Evolutionary conservation across 2,888 invertebrate genomes (phyloP).

Genomic region (Fabriciana adippe): DNA sequence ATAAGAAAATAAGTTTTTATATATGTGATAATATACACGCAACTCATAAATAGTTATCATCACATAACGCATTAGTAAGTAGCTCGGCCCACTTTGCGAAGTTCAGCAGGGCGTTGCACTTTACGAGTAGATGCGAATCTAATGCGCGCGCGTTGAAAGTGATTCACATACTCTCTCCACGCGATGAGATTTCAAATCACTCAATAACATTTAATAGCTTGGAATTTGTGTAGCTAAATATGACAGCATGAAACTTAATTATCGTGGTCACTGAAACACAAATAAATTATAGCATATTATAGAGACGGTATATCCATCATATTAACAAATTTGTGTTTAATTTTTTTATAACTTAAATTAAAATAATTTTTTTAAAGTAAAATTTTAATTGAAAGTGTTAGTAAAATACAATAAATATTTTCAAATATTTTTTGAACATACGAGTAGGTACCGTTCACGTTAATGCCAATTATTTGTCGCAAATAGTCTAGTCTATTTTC

Average conservation of each 20-base stretch:
- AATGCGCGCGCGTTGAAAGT: slow-evolving; percentile 71
- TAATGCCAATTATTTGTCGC: too few species aligned
- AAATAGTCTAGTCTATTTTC: too few species aligned
- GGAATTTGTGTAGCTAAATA: slow-evolving; percentile 8
- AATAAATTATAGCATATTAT: neutral
- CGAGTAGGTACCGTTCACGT: too few species aligned
- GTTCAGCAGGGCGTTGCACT: slow-evolving; percentile 79
- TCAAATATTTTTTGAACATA: too few species aligned
- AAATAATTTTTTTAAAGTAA: too few species aligned
- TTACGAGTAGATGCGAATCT: slow-evolving; percentile 56
- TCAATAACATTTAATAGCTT: slow-evolving; percentile 22
- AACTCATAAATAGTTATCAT: too few species aligned
- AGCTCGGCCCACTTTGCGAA: slow-evolving; percentile 62
- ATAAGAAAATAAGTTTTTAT: slow-evolving; percentile 6
- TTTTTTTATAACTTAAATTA: too few species aligned
- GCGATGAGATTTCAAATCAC: slow-evolving; percentile 36
- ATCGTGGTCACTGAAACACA: neutral
- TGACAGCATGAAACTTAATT: neutral
- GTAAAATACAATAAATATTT: too few species aligned
- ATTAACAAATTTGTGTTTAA: too few species aligned
- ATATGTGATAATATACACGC: slow-evolving; percentile 25
- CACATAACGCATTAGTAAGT: too few species aligned
- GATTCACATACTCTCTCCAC: slow-evolving; percentile 58
- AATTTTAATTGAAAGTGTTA: too few species aligned
- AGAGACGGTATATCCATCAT: neutral